Base-by-base conservation (phyloP, 2,888 invertebrate species). In the Meloe dianella region DNA sequence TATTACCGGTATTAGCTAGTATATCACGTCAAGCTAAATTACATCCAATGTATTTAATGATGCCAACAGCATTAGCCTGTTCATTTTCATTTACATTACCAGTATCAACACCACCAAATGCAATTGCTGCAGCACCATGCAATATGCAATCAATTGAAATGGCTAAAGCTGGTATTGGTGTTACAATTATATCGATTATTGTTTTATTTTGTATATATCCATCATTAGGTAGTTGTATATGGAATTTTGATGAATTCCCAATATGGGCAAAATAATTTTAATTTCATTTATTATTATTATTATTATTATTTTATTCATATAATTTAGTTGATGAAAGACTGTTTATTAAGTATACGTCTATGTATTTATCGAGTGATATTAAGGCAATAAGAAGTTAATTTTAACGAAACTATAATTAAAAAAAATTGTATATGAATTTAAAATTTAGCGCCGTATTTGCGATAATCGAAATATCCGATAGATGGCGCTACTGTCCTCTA, bases 91-190 rank as follows among this genome's bases (percentile, higher is more conserved):
- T 95, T 87, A 94, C 94, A 87, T 87, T 96, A 83, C 96, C 96
- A 0, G 95, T 96, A 17, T 95, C 95, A 58, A 96, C 96, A 0
- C 96, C 96, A 2, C 96, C 96, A 27, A 97, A 97, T 84, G 96
- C 96, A 3, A 93, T 97, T 68, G 95, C 93, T 0, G 92, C 93
- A 20, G 92, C 92, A 0, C 91, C 92, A 22, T 92, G 91, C 0
- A 89, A 90, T 75, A 92, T 94, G 82, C 89, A 88, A 73, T 92
- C 92, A 7, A 86, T 88, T 69, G 92, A 92, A 76, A 93, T 94
- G 89, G 90, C 92, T 5, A 86, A 87, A 65, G 87, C 87, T 22
- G 90, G 89, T 12, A 78, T 87, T 30, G 85, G 87, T 5, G 92
- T 95, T 20, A 93, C 92, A 73, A 82, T 92, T 20, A 88, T 92